These are phyloP conservation scores for Bucco capensis DNA, from an alignment of 2,113 vertebrate genomes.

Conservation along the genomic window DNA sequence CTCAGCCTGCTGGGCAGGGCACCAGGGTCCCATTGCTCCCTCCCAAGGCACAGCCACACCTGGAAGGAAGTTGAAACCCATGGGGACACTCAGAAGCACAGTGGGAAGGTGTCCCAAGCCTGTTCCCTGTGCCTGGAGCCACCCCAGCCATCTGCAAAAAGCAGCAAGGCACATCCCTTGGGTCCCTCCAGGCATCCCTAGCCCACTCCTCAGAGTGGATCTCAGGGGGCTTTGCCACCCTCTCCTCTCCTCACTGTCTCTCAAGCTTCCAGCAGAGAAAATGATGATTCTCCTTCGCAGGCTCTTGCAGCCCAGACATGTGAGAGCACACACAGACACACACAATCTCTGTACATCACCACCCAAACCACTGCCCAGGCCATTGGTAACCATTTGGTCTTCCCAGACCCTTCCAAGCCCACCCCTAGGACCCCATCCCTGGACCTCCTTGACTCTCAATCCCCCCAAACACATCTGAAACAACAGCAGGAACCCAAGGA, in stretches of 20 bases:
- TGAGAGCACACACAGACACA: neutral
- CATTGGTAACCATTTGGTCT: rapidly evolving
- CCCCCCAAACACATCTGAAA: neutral
- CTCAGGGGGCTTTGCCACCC: neutral
- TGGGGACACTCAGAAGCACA: rapidly evolving
- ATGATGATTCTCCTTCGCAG: neutral
- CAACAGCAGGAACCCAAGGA: neutral
- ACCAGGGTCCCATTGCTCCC: neutral
- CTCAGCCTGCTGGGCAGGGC: neutral
- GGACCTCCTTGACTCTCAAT: neutral
- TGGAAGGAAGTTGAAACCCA: neutral
- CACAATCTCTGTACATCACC: rapidly evolving
- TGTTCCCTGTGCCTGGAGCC: neutral
- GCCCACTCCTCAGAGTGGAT: rapidly evolving
- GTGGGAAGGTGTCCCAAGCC: neutral
- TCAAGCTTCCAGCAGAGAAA: neutral
- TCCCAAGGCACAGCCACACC: neutral
- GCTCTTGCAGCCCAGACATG: neutral
- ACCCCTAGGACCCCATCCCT: neutral
- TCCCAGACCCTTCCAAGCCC: neutral
- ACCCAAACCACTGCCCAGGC: neutral
- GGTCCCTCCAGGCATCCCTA: neutral
- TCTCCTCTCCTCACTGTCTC: neutral
- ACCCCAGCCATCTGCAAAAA: neutral
- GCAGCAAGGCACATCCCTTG: neutral